phyloP scores from a whole-genome alignment of 2,113 vertebrate genomes.

The Seriola rivoliana region DNA sequence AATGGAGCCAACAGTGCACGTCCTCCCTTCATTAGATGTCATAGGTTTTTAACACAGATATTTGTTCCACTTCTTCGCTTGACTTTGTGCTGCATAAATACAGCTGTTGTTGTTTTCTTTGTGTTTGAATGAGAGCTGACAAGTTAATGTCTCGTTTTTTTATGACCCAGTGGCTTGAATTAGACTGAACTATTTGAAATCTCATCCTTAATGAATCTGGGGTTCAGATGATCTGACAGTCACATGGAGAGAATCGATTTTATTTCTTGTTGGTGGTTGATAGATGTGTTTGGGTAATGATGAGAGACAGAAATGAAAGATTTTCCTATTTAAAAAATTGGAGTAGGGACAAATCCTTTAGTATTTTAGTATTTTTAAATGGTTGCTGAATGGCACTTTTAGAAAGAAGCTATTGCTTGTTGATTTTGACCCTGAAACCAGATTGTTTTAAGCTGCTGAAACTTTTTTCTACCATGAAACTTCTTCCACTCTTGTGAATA shows the following conservation, averaged over 20 bases:
- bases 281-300: constrained; percentile 5
- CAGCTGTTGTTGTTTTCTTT: not conserved
- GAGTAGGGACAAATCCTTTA: not conserved
- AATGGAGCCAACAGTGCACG: not conserved
- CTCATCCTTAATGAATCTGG: not conserved
- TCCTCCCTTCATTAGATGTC: constrained; percentile 17
- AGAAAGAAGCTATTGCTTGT: too few species aligned
- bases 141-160: constrained; percentile 7
- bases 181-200: not conserved
- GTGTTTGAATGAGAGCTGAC: not conserved
- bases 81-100: not conserved
- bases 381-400: too few species aligned
- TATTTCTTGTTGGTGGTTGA: not conserved
- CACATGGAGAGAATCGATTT: not conserved
- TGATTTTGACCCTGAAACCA: too few species aligned
- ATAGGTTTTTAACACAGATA: not conserved
- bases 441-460: too few species aligned
- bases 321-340: not conserved
- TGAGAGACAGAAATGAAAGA: not conserved
- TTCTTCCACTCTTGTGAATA: too few species aligned
- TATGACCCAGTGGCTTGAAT: constrained; percentile 1
- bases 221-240: not conserved
- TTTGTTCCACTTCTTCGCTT: constrained; percentile 2
- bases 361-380: too few species aligned
- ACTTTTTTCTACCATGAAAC: too few species aligned